Evolutionary conservation across 2,888 invertebrate species (phyloP).

Genomic region (Chaetogeoica ovagalla): DNA sequence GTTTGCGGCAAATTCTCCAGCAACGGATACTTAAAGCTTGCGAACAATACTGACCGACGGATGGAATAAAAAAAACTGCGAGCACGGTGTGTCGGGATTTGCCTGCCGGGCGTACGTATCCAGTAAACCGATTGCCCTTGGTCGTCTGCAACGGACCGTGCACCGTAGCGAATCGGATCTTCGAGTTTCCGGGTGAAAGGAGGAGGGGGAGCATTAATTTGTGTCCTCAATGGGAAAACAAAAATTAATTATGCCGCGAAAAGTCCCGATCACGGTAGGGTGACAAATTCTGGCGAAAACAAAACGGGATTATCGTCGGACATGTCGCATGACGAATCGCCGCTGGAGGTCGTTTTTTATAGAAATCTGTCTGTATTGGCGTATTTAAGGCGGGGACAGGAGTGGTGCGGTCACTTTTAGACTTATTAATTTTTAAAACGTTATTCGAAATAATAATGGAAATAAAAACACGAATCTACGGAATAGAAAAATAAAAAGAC

Average conservation of each 20-base stretch:
- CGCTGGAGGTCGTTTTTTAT: background rate
- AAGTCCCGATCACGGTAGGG: constrained; percentile 45
- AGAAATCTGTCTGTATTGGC: background rate
- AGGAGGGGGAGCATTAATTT: no score
- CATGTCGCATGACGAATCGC: constrained; percentile 14
- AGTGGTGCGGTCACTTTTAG: no score
- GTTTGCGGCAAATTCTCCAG: background rate
- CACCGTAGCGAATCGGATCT: constrained; percentile 39
- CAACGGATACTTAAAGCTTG: background rate
- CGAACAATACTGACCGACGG: constrained; percentile 24
- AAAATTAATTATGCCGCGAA: constrained; percentile 20
- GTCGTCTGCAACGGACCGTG: constrained; percentile 35
- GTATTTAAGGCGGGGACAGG: no score
- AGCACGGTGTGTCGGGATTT: background rate
- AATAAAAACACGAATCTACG: no score
- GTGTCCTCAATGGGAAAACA: constrained; percentile 16
- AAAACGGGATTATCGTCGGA: constrained; percentile 41
- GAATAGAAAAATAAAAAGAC: no score
- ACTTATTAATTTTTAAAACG: no score
- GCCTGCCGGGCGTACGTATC: background rate
- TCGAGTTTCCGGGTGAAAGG: constrained; percentile 27
- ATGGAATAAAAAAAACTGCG: background rate
- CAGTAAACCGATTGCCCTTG: constrained; percentile 21
- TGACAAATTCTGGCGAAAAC: constrained; percentile 30
- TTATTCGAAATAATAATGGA: no score